Percentiles rank a stretch among this genome's conserved stretches.
Conservation (phyloP, 2,113 vertebrate species). For the Tonatia bakeri region DNA sequence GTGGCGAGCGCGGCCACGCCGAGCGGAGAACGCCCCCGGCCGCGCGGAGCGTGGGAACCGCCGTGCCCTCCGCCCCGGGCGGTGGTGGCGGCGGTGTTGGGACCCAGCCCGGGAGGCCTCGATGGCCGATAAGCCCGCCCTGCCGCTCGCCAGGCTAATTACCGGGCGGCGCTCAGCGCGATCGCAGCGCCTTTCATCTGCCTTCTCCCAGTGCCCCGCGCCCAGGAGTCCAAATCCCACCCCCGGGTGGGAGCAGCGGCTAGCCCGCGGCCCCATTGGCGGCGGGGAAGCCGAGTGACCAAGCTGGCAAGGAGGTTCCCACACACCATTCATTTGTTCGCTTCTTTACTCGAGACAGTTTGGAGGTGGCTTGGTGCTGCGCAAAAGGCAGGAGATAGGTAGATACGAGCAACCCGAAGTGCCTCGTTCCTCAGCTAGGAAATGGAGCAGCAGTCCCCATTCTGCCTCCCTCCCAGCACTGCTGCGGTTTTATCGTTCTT, state of each 20-base stretch:
- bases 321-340: neutral
- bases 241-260: neutral
- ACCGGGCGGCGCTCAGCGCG: neutral
- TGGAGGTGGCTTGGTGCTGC: neutral
- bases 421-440: neutral
- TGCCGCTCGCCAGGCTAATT: constrained; percentile 12
- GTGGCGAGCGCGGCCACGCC: constrained; percentile 60
- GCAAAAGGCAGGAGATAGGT: neutral
- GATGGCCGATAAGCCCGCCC: constrained; percentile 51
- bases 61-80: constrained; percentile 26
- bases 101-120: neutral
- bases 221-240: neutral
- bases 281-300: constrained; percentile 11
- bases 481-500: neutral
- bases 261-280: neutral
- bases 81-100: constrained; percentile 11
- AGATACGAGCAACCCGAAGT: neutral
- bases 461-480: neutral
- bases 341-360: neutral
- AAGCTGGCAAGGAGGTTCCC: neutral
- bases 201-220: neutral
- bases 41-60: constrained; percentile 67
- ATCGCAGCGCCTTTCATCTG: constrained; percentile 54
- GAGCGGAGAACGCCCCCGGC: constrained; percentile 56
- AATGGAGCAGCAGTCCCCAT: neutral